Base-by-base conservation (phyloP, 1,140 invertebrate species). In the Reticulitermes speratus region DNA sequence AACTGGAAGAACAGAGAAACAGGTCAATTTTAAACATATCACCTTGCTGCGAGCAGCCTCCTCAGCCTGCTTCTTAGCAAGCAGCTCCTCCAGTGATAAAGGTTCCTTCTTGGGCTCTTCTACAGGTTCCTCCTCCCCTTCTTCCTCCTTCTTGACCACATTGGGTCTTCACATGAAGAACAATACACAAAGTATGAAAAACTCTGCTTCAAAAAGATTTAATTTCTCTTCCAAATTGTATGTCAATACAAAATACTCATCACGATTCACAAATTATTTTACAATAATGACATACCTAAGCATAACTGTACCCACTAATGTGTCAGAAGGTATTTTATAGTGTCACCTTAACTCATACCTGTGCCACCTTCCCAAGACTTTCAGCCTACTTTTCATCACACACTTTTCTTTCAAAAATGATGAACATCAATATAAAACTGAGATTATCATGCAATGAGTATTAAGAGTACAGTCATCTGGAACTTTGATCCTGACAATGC, bases 61-160 rank as follows among this genome's bases (percentile, higher is more conserved):
- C 90, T 99, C 98, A 7, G 97, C 97, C 90, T 99, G 98, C 89
- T 99, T 99, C 90, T 99, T 99, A 0, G 97, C 96, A 32, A 99
- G 91, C 55, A 99, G 90, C 91, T 99, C 98, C 91, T 99, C 99
- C 38, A 99, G 92, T 81, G 98, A 99, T 9, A 99, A 91, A 0
- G 99, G 99, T 90, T 98, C 98, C 87, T 94, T 96, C 90, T 97
- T 97, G 0, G 90, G 87, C 75, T 90, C 87, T 9, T 89, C 87
- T 25, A 89, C 88, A 59, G 90, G 90, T 89, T 44, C 90, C 88
- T 90, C 84, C 12, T 89, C 89, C 59, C 89, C 88, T 88, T 89
- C 89, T 87, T 89, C 88, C 84, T 55, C 11, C 52, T 75, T 75
- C n/a, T 75, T 75, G 11, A 30, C 7, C 11, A 75, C n/a, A 16